Percentiles rank a stretch among this genome's conserved stretches.
phyloP scores from a whole-genome alignment of 2,888 invertebrate genomes.

The Thysanoteuthis rhombus region DNA sequence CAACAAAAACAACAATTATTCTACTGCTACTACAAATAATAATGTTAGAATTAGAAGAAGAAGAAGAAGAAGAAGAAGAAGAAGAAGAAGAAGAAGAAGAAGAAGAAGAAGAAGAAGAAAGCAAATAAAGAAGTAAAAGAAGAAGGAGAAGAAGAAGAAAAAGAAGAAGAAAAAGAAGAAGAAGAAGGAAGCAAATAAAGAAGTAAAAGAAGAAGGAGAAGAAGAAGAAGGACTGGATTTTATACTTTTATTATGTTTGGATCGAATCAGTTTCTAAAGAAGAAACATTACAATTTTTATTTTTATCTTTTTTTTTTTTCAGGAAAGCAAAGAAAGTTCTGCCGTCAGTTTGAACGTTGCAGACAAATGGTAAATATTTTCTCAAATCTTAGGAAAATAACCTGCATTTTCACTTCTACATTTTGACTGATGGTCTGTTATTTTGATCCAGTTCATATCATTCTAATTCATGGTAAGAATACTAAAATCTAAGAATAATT shows the following conservation, averaged over 20 bases:
- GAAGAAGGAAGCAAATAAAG: neutral
- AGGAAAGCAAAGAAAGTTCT: neutral
- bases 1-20: too few species aligned
- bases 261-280: neutral
- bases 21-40: too few species aligned
- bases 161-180: too few species aligned
- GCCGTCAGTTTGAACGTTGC: neutral
- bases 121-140: too few species aligned
- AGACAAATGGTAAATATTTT: neutral
- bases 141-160: too few species aligned
- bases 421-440: neutral
- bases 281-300: neutral
- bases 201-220: neutral
- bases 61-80: neutral
- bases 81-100: too few species aligned
- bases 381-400: neutral
- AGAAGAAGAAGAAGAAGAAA: too few species aligned
- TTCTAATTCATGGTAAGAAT: neutral
- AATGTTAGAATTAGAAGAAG: neutral
- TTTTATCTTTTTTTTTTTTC: neutral
- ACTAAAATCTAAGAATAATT: neutral
- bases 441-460: neutral
- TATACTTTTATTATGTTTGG: neutral
- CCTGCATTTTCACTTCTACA: neutral
- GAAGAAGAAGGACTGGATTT: neutral